A percentile compares a stretch with the other conserved stretches of the same genome.
Conservation (phyloP, 2,888 invertebrate genomes). For the Buathra laborator region DNA sequence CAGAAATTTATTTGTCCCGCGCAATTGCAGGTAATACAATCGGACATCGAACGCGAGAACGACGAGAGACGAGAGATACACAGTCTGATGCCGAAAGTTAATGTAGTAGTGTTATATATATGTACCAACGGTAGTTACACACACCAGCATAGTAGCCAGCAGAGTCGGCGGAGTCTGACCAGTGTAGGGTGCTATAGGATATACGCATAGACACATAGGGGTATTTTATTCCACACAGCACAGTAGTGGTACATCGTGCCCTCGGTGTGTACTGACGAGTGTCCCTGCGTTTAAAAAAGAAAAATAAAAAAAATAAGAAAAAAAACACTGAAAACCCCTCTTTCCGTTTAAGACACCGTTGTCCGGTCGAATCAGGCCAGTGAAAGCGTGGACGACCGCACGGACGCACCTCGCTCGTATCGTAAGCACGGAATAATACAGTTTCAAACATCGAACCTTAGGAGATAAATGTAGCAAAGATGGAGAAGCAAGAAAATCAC, state of each 20-base stretch:
- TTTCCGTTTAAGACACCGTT: slow-evolving; percentile 22
- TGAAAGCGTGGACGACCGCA: slow-evolving; percentile 35
- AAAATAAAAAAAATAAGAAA: neutral
- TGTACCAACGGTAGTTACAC: neutral
- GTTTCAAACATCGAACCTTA: slow-evolving; percentile 43
- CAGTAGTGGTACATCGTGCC: slow-evolving; percentile 21
- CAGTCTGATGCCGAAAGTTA: neutral
- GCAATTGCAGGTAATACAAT: slow-evolving; percentile 1
- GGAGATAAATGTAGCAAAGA: slow-evolving; percentile 78
- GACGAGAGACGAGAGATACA: neutral
- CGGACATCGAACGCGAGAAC: slow-evolving; percentile 5
- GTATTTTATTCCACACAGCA: neutral
- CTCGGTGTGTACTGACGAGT: neutral
- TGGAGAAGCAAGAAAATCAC: slow-evolving; percentile 87
- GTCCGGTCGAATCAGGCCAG: slow-evolving; percentile 23
- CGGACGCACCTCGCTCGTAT: neutral
- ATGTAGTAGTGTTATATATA: neutral
- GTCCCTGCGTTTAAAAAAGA: slow-evolving; percentile 3
- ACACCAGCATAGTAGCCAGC: neutral
- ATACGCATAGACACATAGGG: neutral
- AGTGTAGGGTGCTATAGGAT: neutral
- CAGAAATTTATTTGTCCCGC: neutral
- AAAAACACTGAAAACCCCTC: slow-evolving; percentile 12
- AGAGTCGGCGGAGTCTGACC: neutral
- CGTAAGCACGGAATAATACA: neutral